Conservation (phyloP, 2,797 vertebrate genomes). For the Diplodus sargus region DNA sequence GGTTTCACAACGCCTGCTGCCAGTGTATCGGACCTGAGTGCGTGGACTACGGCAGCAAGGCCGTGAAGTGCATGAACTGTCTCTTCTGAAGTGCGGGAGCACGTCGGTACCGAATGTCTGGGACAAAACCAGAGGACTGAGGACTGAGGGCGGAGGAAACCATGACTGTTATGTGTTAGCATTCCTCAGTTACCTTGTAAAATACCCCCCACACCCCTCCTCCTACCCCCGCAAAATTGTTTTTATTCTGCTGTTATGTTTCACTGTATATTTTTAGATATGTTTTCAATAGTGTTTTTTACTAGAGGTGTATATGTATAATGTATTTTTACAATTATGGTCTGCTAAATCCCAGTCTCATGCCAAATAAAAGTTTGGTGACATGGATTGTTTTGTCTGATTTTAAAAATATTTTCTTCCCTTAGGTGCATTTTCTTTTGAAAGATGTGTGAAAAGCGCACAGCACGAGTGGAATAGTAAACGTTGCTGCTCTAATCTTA, state of each 20-base stretch:
- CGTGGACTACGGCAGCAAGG: constrained; percentile 97
- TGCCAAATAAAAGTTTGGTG: constrained; percentile 83
- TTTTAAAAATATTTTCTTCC: constrained; percentile 1
- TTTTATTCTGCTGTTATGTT: constrained; percentile 81
- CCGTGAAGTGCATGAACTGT: constrained; percentile 98
- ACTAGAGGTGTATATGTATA: constrained; percentile 85
- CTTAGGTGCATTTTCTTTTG: background rate
- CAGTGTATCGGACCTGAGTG: constrained; percentile 98
- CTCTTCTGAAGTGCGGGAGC: constrained; percentile 88
- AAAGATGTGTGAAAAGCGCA: constrained; percentile 20
- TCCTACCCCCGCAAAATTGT: constrained; percentile 65
- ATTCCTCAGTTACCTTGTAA: constrained; percentile 78
- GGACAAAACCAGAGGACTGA: constrained; percentile 68
- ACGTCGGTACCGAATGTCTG: constrained; percentile 71
- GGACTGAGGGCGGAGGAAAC: constrained; percentile 73
- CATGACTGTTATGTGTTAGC: constrained; percentile 70
- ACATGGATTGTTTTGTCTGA: constrained; percentile 50
- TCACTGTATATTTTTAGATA: constrained; percentile 84
- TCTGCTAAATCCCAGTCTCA: constrained; percentile 71
- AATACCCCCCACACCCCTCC: constrained; percentile 63
- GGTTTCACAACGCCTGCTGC: constrained; percentile 99
- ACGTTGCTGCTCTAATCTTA: constrained; percentile 71
- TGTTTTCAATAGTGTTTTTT: constrained; percentile 79
- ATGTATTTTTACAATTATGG: constrained; percentile 82
- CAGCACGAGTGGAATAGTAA: constrained; percentile 39